Conservation (phyloP, 2,113 vertebrate species). For the Halcyon malimbica region DNA sequence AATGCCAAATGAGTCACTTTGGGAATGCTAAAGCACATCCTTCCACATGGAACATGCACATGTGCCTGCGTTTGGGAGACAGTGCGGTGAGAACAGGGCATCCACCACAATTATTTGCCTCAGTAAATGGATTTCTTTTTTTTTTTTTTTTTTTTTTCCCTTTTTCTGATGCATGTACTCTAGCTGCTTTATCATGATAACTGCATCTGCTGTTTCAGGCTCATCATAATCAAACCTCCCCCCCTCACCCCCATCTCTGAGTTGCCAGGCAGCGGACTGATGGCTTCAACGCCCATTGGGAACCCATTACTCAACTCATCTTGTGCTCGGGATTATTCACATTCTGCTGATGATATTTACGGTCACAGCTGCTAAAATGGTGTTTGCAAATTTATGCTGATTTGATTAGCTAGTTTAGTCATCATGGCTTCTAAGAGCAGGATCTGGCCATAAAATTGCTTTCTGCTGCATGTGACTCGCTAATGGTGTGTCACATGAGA, state of each 20-base stretch:
- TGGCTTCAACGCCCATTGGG: constrained; percentile 70
- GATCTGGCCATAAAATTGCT: constrained; percentile 69
- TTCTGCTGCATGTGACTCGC: constrained; percentile 68
- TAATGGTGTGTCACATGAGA: constrained; percentile 72
- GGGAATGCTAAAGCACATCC: constrained; percentile 11
- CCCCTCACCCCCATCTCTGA: not conserved
- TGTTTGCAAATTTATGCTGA: constrained; percentile 82
- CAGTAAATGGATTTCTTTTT: not conserved
- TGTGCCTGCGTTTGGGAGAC: not conserved
- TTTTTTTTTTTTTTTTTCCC: not conserved
- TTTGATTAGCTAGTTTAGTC: constrained; percentile 82
- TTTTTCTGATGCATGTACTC: not conserved
- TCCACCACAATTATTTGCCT: not conserved
- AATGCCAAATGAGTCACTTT: constrained; percentile 54
- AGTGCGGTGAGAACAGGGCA: not conserved
- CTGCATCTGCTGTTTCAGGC: constrained; percentile 49
- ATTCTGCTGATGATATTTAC: constrained; percentile 67
- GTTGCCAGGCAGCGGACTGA: constrained; percentile 68
- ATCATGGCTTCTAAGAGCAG: constrained; percentile 65
- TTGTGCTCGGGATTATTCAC: constrained; percentile 58
- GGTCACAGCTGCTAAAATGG: constrained; percentile 75
- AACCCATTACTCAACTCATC: constrained; percentile 75
- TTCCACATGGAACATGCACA: not conserved
- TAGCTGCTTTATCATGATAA: constrained; percentile 48
- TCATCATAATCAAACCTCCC: constrained; percentile 53